Evolutionary conservation across 2,113 vertebrate genomes (phyloP).

Genomic region (Emydocephalus ijimae): DNA sequence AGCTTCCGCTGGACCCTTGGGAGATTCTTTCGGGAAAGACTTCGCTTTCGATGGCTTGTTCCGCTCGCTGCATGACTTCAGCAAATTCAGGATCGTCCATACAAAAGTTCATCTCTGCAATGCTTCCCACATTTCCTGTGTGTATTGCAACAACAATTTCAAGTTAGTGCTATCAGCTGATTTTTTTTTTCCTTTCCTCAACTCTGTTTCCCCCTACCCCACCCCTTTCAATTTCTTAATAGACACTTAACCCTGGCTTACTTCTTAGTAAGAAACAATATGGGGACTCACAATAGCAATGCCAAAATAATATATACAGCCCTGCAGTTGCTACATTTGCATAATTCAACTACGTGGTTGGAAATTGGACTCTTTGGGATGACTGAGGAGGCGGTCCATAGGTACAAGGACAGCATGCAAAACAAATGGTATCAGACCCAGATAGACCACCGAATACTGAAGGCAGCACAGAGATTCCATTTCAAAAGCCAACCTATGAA

Average conservation of each 20-base stretch:
- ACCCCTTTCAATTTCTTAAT: neutral
- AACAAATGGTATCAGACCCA: neutral
- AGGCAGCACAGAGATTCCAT: neutral
- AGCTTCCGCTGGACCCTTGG: conserved; percentile 97
- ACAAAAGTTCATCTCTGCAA: conserved; percentile 83
- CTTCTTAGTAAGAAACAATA: neutral
- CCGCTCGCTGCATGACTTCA: conserved; percentile 81
- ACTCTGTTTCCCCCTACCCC: neutral
- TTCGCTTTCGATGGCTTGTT: conserved; percentile 87
- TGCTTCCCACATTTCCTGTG: conserved; percentile 60
- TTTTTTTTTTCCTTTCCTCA: neutral
- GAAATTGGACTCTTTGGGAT: neutral
- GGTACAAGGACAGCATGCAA: neutral
- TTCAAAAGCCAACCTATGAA: neutral
- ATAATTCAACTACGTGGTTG: neutral
- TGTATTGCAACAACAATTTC: conserved; percentile 13
- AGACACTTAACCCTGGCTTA: neutral
- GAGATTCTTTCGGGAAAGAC: conserved; percentile 91
- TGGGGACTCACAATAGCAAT: neutral
- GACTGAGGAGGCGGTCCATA: neutral
- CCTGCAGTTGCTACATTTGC: neutral
- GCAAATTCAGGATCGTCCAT: conserved; percentile 89
- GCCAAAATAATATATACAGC: neutral
- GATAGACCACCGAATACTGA: neutral
- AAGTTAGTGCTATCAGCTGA: neutral